Evolutionary conservation across 30 jellyfish, hydroid and myxozoan genomes (phyloP), one percentile per base, ranked within the genome.

Genomic region (Turritopsis dohrnii): DNA sequence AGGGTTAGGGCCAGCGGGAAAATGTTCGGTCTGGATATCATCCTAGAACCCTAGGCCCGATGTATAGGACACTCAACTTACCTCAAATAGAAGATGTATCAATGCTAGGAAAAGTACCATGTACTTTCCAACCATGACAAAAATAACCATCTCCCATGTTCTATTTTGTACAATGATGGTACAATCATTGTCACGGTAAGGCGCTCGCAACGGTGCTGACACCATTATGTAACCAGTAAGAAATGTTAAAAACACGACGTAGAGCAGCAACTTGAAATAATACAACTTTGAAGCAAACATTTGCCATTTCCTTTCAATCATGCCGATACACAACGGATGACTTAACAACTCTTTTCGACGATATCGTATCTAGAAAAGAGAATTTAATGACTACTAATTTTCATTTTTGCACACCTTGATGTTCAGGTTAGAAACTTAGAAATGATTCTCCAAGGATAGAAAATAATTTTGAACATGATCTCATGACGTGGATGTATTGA

Each of bases 191-290:
- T 94, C 79, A 27, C 98, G 88, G 60, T 74, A 92, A 1, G 98
- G 98, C 60, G 52, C 88, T 52, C 96, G 71, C 90, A 92, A 66
- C n/a, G 96, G 98, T 24, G 98, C 98, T 1, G 98, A 73, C 24
- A 66, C 79, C 31, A 92, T n/a, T 29, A 92, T 85, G 85, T 92
- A 92, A 28, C 89, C 91, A 52, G 98, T 84, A 16, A 92, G 81
- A 71, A 84, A 92, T 26, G 80, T 72, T 41, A 92, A 90, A 80
- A 92, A 92, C 7, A 81, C 52, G 65, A 86, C 71, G 79, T 92
- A 92, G 13, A 92, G 74, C 25, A 88, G 74, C 75, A 92, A 89
- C 52, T 92, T 92, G 20, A 85, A 53, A 84, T 92, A 92, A 74
- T 92, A 92, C 24, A 92, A 9, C 22, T 87, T 80, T 7, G 91